Percentiles rank a stretch among this genome's conserved stretches.
These are phyloP conservation scores for Lithophane leautieri DNA, from an alignment of 2,888 invertebrate species.

Conservation along the genomic window DNA sequence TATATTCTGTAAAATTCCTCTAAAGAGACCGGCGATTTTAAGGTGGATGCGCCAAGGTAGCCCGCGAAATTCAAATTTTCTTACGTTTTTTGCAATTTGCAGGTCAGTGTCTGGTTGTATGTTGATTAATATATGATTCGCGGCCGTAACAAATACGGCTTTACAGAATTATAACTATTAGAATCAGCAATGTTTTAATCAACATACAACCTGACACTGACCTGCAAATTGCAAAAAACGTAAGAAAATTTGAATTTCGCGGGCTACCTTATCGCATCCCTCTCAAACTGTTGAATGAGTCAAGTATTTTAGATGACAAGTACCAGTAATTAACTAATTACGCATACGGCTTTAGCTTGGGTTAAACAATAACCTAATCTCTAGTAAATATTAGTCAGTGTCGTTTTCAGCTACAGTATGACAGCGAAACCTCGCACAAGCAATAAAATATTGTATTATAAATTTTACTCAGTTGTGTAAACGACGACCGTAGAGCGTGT, in stretches of 20 bases:
- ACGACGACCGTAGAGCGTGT: conserved; percentile 73
- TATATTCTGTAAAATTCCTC: not conserved
- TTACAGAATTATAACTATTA: too few relatives aligned
- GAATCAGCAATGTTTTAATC: too few relatives aligned
- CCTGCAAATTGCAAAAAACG: too few relatives aligned
- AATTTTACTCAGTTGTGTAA: conserved; percentile 75
- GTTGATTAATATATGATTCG: too few relatives aligned
- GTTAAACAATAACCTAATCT: conserved; percentile 57
- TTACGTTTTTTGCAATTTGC: too few relatives aligned
- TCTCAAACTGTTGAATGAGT: conserved; percentile 4
- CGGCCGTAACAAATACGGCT: too few relatives aligned
- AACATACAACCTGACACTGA: too few relatives aligned
- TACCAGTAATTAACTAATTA: conserved; percentile 33
- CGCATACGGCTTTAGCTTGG: conserved; percentile 33
- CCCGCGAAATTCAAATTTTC: too few relatives aligned
- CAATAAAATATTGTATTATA: conserved; percentile 65
- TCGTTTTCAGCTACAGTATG: conserved; percentile 64
- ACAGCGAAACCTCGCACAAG: conserved; percentile 69
- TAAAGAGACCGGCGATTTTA: not conserved
- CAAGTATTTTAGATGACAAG: conserved; percentile 17
- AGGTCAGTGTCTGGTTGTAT: too few relatives aligned
- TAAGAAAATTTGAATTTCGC: too few relatives aligned
- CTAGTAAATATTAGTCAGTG: conserved; percentile 71
- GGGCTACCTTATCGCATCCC: too few relatives aligned
- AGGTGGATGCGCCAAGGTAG: too few relatives aligned